Conservation (phyloP, 2,797 vertebrate species). For the Ptychobarbus kaznakovi region DNA sequence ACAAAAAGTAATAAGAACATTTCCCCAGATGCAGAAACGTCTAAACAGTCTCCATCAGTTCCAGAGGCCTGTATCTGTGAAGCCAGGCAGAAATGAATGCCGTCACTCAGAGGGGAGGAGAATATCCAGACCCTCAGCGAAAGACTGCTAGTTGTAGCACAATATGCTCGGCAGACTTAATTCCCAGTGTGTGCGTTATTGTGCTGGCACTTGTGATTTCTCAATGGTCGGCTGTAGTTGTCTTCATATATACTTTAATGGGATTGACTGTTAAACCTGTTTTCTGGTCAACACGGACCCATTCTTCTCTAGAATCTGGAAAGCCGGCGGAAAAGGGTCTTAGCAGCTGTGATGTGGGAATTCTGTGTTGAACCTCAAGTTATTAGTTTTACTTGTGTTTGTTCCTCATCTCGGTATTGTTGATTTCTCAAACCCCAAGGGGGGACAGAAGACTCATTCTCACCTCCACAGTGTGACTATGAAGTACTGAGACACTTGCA, state of each 20-base stretch:
- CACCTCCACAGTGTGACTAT: slow-evolving; percentile 46
- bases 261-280: slow-evolving; percentile 73
- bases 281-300: slow-evolving; percentile 74
- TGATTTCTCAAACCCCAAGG: slow-evolving; percentile 47
- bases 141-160: slow-evolving; percentile 60
- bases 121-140: slow-evolving; percentile 57
- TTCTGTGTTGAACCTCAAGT: slow-evolving; percentile 62
- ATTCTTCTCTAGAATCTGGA: slow-evolving; percentile 69
- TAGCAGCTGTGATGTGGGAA: slow-evolving; percentile 53
- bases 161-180: slow-evolving; percentile 68
- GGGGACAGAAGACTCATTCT: slow-evolving; percentile 32
- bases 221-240: slow-evolving; percentile 65
- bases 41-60: slow-evolving; percentile 68
- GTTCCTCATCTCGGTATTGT: slow-evolving; percentile 45
- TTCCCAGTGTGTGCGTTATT: slow-evolving; percentile 65
- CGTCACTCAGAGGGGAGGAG: slow-evolving; percentile 59
- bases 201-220: slow-evolving; percentile 63
- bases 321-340: slow-evolving; percentile 70
- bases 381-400: slow-evolving; percentile 58
- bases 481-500: background rate
- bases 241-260: slow-evolving; percentile 72
- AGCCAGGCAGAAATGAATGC: slow-evolving; percentile 66
- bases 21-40: slow-evolving; percentile 70
- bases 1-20: slow-evolving; percentile 67
- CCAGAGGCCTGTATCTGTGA: slow-evolving; percentile 69